Percentiles rank a stretch among this genome's conserved stretches.
Evolutionary conservation across 1,140 invertebrate genomes (phyloP).

Genomic region (Ceratosolen fusciceps): DNA sequence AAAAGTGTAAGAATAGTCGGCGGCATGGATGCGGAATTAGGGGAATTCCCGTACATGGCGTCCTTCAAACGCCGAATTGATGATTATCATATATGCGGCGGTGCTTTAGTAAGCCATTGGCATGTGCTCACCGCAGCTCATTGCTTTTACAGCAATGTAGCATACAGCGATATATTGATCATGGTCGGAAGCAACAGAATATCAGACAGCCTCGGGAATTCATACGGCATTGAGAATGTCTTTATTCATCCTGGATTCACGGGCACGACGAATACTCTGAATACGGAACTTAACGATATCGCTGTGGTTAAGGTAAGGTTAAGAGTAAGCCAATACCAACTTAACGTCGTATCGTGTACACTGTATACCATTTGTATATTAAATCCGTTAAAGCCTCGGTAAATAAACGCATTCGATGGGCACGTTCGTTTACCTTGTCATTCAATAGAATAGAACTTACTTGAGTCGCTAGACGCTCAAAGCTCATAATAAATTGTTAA

Average conservation of each 20-base stretch:
- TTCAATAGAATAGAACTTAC: too few relatives aligned
- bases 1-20: neutral
- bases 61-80: neutral
- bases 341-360: too few relatives aligned
- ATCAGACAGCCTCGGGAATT: neutral
- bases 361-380: too few relatives aligned
- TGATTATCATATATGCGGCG: neutral
- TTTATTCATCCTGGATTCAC: neutral
- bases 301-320: neutral
- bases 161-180: neutral
- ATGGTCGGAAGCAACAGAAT: neutral
- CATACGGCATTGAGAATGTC: neutral
- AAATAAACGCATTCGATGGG: too few relatives aligned
- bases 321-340: too few relatives aligned
- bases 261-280: neutral
- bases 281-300: neutral
- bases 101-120: neutral
- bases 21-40: neutral
- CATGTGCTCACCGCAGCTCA: slow-evolving; percentile 1
- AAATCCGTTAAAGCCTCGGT: too few relatives aligned
- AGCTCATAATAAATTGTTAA: too few relatives aligned
- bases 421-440: too few relatives aligned
- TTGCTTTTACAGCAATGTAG: neutral
- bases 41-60: neutral
- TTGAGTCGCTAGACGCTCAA: too few relatives aligned